Evolutionary conservation across 92 coral and sea anemone genomes (phyloP).

Genomic region (Umimayanthus kanabou): DNA sequence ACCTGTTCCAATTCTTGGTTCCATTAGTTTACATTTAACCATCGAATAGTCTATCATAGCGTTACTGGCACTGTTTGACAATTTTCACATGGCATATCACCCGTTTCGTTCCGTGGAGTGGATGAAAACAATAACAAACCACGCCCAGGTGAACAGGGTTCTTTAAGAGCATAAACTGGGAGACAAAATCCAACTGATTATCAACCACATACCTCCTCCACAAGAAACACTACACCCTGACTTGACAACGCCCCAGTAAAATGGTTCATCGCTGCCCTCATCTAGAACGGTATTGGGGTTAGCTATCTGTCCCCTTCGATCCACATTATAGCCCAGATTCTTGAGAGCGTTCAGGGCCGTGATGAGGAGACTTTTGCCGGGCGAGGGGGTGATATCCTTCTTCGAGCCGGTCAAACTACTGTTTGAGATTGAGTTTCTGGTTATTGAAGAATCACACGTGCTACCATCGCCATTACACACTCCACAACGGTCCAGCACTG

Average conservation of each 20-base stretch:
- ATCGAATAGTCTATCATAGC: no score
- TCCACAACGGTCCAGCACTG: constrained; percentile 95
- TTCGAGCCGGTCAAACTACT: constrained; percentile 64
- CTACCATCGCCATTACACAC: constrained; percentile 98
- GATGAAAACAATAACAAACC: no score
- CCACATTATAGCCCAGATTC: constrained; percentile 85
- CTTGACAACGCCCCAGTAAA: constrained; percentile 95
- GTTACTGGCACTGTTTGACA: no score
- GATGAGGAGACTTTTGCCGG: constrained; percentile 57
- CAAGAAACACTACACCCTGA: constrained; percentile 94
- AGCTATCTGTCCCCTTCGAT: constrained; percentile 78
- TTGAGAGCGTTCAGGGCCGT: constrained; percentile 79
- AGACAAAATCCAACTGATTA: background rate
- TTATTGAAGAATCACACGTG: constrained; percentile 64
- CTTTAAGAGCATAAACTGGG: no score
- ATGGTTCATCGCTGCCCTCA: constrained; percentile 67
- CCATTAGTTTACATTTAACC: no score
- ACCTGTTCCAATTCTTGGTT: no score
- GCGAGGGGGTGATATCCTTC: constrained; percentile 61
- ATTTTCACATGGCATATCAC: no score
- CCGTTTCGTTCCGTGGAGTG: no score
- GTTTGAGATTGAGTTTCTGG: constrained; percentile 51
- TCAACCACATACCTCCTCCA: constrained; percentile 81
- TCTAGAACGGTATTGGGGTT: constrained; percentile 69
- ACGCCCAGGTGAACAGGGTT: no score